phyloP scores from a whole-genome alignment of 1,140 invertebrate genomes.

The Orius insidiosus region DNA sequence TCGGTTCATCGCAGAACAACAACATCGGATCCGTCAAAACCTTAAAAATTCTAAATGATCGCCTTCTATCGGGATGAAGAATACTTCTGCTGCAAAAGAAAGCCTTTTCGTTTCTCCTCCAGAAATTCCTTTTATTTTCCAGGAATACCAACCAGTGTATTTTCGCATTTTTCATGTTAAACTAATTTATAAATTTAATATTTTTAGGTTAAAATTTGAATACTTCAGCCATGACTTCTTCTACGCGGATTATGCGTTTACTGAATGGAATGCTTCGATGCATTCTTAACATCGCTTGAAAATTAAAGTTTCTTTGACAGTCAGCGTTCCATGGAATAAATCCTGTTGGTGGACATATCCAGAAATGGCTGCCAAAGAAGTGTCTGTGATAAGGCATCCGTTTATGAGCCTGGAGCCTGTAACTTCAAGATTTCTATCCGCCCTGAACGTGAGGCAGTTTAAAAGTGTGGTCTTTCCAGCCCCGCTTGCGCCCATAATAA shows the following conservation, averaged over 20 bases:
- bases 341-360: slow-evolving; percentile 94
- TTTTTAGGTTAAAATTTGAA: too few relatives aligned
- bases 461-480: slow-evolving; percentile 28
- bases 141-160: background rate
- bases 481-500: slow-evolving; percentile 42
- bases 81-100: slow-evolving; percentile 6
- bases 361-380: slow-evolving; percentile 54
- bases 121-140: slow-evolving; percentile 9
- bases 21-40: slow-evolving; percentile 62
- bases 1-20: slow-evolving; percentile 95
- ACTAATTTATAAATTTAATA: slow-evolving; percentile 2
- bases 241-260: slow-evolving; percentile 63
- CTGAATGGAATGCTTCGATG: slow-evolving; percentile 55
- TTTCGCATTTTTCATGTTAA: slow-evolving; percentile 6
- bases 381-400: slow-evolving; percentile 39
- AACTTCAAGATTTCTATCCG: slow-evolving; percentile 4
- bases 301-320: slow-evolving; percentile 46
- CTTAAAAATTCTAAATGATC: too few relatives aligned
- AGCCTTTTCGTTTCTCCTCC: slow-evolving; percentile 9
- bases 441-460: slow-evolving; percentile 4
- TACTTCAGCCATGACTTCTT: slow-evolving; percentile 79
- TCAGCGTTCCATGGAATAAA: slow-evolving; percentile 83
- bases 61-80: too few relatives aligned
- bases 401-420: slow-evolving; percentile 32
- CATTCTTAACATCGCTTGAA: slow-evolving; percentile 79